These are phyloP conservation scores for Manis javanica DNA, from an alignment of 2,797 vertebrate genomes.

Conservation along the genomic window DNA sequence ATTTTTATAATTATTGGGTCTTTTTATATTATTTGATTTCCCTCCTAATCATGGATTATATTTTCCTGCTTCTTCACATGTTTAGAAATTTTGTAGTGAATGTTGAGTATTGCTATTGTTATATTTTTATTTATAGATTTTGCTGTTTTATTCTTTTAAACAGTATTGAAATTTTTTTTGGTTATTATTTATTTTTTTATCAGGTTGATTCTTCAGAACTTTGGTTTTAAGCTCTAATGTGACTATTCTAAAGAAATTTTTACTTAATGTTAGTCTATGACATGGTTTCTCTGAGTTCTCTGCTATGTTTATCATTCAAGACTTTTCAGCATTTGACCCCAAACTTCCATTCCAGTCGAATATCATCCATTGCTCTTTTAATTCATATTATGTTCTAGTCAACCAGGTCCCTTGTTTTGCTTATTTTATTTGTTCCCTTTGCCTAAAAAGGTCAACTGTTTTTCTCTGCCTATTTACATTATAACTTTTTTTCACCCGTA, in stretches of 20 bases:
- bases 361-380: neutral
- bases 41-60: neutral
- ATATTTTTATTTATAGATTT: neutral
- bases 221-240: neutral
- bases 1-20: neutral
- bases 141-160: neutral
- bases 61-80: neutral
- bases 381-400: neutral
- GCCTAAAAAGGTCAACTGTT: neutral
- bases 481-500: neutral
- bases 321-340: neutral
- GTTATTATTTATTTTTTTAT: neutral
- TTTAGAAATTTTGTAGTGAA: constrained; percentile 27
- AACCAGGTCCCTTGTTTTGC: neutral
- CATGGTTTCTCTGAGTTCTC: neutral
- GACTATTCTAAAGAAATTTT: neutral
- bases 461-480: neutral
- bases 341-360: neutral
- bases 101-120: neutral
- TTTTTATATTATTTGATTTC: neutral
- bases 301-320: neutral
- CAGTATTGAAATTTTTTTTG: neutral
- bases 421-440: constrained; percentile 9
- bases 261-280: neutral
- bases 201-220: neutral